Evolutionary conservation across 2,113 vertebrate species (phyloP).

Genomic region (Hassar affinis): DNA sequence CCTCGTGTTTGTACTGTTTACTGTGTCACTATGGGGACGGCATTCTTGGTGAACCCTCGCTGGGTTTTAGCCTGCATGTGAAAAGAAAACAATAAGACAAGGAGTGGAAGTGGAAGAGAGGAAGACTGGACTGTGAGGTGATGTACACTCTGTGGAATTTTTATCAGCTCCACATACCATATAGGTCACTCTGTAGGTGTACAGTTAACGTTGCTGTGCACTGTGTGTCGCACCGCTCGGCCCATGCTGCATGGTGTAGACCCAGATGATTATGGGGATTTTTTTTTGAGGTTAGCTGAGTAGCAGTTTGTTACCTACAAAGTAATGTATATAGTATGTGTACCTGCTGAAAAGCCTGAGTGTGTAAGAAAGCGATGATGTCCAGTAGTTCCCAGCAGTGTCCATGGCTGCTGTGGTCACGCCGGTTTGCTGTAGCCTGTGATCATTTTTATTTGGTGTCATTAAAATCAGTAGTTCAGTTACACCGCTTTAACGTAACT

Average conservation of each 20-base stretch:
- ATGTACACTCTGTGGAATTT: neutral
- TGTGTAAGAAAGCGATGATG: neutral
- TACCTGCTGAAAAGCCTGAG: neutral
- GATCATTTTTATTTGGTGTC: neutral
- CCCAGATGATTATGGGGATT: neutral
- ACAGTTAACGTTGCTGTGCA: neutral
- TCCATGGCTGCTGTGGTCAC: neutral
- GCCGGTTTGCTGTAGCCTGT: neutral
- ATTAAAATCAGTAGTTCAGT: neutral
- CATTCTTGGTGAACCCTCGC: slow-evolving; percentile 57
- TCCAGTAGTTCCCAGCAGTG: neutral
- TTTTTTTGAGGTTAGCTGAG: neutral
- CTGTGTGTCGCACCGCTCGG: neutral
- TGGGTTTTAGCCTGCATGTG: slow-evolving; percentile 58
- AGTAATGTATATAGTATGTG: neutral
- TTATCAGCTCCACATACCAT: neutral
- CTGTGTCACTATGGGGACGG: slow-evolving; percentile 64
- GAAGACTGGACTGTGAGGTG: neutral
- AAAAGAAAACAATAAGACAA: slow-evolving; percentile 12
- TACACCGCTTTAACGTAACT: neutral
- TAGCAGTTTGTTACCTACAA: neutral
- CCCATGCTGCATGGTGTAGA: neutral
- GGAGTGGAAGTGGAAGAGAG: slow-evolving; percentile 17
- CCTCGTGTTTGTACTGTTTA: slow-evolving; percentile 60
- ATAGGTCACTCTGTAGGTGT: slow-evolving; percentile 2